phyloP scores from a whole-genome alignment of 2,888 invertebrate genomes.

The Helleia helle region DNA sequence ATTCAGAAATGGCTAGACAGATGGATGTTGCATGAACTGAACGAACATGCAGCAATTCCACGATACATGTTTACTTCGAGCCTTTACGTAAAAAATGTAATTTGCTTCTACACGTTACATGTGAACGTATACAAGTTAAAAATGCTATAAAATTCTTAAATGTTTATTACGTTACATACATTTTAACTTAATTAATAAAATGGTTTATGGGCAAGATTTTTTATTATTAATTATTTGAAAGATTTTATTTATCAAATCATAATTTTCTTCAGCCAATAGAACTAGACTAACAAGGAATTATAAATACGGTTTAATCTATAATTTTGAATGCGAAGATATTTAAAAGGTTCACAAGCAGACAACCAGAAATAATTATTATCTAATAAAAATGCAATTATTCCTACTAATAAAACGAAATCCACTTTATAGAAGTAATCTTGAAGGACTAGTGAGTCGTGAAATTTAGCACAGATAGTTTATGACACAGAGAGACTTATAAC shows the following conservation, averaged over 20 bases:
- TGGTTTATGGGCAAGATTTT: too few relatives aligned
- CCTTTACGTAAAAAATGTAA: conserved; percentile 9
- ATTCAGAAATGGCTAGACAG: conserved; percentile 9
- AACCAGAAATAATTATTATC: too few relatives aligned
- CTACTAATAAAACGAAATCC: background rate
- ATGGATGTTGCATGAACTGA: conserved; percentile 7
- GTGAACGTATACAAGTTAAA: conserved; percentile 1
- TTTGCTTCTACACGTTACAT: conserved; percentile 5
- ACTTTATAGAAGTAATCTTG: background rate
- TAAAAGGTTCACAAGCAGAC: too few relatives aligned
- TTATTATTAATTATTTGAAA: too few relatives aligned
- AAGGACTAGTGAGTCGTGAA: background rate
- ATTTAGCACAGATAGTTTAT: conserved; percentile 3
- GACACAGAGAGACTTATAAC: conserved; percentile 2
- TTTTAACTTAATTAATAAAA: too few relatives aligned
- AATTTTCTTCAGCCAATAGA: too few relatives aligned
- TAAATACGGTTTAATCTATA: too few relatives aligned
- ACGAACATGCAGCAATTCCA: conserved; percentile 11
- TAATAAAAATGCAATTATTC: too few relatives aligned
- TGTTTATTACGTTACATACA: too few relatives aligned
- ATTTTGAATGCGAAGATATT: too few relatives aligned
- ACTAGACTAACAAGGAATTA: too few relatives aligned
- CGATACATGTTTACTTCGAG: conserved; percentile 7
- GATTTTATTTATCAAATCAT: too few relatives aligned
- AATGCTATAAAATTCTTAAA: background rate